Conservation (phyloP, 2,113 vertebrate species). For the Natator depressus region DNA sequence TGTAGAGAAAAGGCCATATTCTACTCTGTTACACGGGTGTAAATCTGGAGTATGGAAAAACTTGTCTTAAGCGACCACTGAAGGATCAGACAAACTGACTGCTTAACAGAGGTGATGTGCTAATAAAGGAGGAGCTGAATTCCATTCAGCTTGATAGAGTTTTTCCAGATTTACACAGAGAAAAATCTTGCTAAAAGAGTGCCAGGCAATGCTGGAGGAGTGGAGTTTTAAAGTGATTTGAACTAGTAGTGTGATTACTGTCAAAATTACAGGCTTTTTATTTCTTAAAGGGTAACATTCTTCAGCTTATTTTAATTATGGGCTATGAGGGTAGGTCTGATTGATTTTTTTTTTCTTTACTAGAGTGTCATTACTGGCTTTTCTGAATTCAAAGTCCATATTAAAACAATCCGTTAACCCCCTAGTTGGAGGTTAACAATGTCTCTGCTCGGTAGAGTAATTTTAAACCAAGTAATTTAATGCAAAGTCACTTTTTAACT, state of each 20-base stretch:
- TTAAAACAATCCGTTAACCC: conserved; percentile 26
- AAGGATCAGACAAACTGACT: neutral
- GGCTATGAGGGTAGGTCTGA: neutral
- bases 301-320: neutral
- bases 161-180: neutral
- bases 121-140: neutral
- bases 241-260: neutral
- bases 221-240: neutral
- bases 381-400: neutral
- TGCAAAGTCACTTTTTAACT: neutral
- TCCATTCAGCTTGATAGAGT: neutral
- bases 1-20: neutral
- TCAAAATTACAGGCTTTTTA: conserved; percentile 22
- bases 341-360: neutral
- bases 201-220: neutral
- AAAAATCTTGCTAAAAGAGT: neutral
- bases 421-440: rapidly evolving
- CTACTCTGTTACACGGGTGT: neutral
- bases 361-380: neutral
- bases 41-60: neutral
- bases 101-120: neutral
- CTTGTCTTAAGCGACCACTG: neutral
- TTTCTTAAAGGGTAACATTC: conserved; percentile 8
- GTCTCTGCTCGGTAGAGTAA: neutral
- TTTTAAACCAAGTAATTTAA: neutral